These are phyloP conservation scores for Camponotus fellah DNA, from an alignment of 2,888 invertebrate species.

Conservation along the genomic window DNA sequence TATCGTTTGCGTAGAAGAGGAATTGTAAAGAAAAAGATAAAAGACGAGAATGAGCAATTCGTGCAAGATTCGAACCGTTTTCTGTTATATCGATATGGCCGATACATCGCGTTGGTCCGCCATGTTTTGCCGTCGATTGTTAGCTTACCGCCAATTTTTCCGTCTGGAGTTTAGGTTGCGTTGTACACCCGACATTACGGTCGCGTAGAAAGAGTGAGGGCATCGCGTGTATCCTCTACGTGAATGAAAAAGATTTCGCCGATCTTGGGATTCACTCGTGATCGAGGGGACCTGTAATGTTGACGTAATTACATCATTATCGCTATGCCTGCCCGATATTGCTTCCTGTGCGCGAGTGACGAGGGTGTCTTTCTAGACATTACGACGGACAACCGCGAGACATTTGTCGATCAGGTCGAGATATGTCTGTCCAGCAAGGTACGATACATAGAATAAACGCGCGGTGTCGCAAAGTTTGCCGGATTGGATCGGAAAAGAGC, in stretches of 20 bases:
- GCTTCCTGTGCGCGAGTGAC: slow-evolving; percentile 83
- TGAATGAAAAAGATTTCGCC: background rate
- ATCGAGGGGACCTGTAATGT: background rate
- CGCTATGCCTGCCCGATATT: slow-evolving; percentile 77
- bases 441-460: slow-evolving; percentile 17
- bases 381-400: slow-evolving; percentile 72
- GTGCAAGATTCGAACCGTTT: background rate
- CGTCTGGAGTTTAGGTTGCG: background rate
- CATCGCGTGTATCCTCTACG: too few species aligned
- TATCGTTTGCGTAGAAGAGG: background rate
- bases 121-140: slow-evolving; percentile 45
- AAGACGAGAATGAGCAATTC: background rate
- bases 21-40: background rate
- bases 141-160: slow-evolving; percentile 64
- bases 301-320: background rate
- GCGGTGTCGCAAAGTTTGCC: background rate
- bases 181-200: background rate
- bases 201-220: background rate
- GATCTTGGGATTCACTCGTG: too few species aligned
- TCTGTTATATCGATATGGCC: background rate
- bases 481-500: background rate
- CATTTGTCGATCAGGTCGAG: slow-evolving; percentile 75
- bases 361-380: slow-evolving; percentile 83
- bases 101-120: slow-evolving; percentile 43
- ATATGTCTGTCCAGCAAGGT: slow-evolving; percentile 81